Conservation (phyloP, 2,797 vertebrate species). For the Coregonus suidteri region DNA sequence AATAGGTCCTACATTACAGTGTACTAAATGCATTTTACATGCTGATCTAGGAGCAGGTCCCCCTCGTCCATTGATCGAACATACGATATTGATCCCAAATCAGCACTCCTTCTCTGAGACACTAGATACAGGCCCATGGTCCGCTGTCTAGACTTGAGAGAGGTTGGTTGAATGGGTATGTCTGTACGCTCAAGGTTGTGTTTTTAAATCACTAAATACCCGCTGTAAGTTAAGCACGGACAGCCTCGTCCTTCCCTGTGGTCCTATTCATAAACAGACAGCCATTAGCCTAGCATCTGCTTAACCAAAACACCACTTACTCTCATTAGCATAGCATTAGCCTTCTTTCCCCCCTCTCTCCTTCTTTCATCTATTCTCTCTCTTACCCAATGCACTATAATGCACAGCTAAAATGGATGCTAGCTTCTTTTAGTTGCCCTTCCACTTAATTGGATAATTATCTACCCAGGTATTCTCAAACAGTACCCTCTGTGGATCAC, state of each 20-base stretch:
- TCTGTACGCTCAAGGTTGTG: neutral
- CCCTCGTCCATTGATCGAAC: too few relatives aligned
- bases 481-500: neutral
- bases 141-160: neutral
- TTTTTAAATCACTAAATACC: neutral
- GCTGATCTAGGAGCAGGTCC: too few relatives aligned
- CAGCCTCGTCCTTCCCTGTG: neutral
- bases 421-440: neutral
- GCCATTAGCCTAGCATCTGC: conserved; percentile 29
- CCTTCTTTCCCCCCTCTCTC: neutral
- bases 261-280: neutral
- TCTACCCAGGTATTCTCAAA: neutral
- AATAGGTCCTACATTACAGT: neutral
- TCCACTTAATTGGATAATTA: conserved; percentile 7
- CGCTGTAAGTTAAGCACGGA: neutral
- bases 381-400: neutral
- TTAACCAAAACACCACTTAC: neutral
- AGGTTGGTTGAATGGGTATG: neutral
- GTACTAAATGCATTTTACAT: neutral
- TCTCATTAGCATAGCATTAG: conserved; percentile 4
- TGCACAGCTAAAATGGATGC: neutral
- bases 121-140: neutral
- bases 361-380: neutral
- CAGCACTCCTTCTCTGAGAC: too few relatives aligned
- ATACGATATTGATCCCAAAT: too few relatives aligned